A percentile compares a stretch with the other conserved stretches of the same genome.
Evolutionary conservation across 92 coral and sea anemone species (phyloP).

Genomic region (Pocillopora grandis): DNA sequence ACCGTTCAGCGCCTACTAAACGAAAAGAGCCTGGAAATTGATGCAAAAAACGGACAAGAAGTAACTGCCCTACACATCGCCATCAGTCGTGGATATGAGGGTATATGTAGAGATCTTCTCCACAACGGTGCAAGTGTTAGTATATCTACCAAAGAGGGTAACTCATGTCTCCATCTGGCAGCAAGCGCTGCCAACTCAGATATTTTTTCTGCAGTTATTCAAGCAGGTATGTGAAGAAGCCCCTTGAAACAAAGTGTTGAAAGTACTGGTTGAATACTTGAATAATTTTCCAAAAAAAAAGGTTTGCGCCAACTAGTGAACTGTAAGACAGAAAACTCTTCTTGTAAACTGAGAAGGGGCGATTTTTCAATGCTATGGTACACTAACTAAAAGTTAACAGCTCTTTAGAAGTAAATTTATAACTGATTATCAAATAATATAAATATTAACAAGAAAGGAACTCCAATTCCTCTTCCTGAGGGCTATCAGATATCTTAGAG

Average conservation of each 20-base stretch:
- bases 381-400: too few species aligned
- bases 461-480: too few species aligned
- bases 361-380: too few species aligned
- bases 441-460: too few species aligned
- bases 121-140: constrained; percentile 41
- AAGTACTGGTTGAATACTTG: background rate
- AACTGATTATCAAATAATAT: too few species aligned
- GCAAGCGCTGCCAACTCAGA: constrained; percentile 41
- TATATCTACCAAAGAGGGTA: constrained; percentile 28
- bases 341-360: too few species aligned
- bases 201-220: constrained; percentile 33
- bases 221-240: constrained; percentile 32
- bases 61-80: constrained; percentile 77
- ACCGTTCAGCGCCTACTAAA: constrained; percentile 46
- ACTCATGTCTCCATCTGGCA: constrained; percentile 50
- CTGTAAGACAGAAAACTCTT: too few species aligned
- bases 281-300: too few species aligned
- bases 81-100: constrained; percentile 53
- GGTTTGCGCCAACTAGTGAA: too few species aligned
- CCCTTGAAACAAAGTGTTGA: background rate
- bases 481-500: too few species aligned
- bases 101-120: constrained; percentile 47
- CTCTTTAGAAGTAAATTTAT: too few species aligned
- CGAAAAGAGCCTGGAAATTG: constrained; percentile 23
- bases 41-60: constrained; percentile 57